phyloP scores from a whole-genome alignment of 35 echinoderm and acorn worm species.

The Patiria miniata region DNA sequence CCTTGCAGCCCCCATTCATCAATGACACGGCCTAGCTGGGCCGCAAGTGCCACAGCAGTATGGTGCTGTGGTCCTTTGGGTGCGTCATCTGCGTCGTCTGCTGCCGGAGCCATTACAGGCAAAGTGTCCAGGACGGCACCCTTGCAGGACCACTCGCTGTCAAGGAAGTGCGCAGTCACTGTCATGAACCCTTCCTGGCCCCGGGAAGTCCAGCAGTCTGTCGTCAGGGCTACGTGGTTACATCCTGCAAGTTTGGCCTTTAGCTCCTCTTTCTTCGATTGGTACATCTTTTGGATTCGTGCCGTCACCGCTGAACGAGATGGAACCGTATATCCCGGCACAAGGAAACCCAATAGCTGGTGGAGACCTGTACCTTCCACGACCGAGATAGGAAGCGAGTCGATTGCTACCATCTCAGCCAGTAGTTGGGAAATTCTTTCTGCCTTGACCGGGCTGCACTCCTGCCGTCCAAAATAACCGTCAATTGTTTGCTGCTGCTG shows the following conservation, averaged over 20 bases:
- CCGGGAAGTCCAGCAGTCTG: conserved; percentile 42
- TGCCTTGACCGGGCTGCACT: neutral
- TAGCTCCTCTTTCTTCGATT: neutral
- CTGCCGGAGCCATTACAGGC: neutral
- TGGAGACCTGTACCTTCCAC: neutral
- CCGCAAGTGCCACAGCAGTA: conserved; percentile 17
- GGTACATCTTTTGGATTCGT: neutral
- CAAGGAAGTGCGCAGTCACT: conserved; percentile 25
- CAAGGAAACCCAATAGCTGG: neutral
- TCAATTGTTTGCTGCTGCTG: neutral
- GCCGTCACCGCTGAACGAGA: neutral
- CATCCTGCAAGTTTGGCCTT: neutral
- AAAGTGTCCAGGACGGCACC: conserved; percentile 28
- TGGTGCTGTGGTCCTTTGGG: neutral
- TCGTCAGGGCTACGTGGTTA: neutral
- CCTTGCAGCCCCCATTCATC: neutral
- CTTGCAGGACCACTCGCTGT: neutral
- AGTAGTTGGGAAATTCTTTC: neutral
- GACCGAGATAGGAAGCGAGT: neutral
- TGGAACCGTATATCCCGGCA: neutral
- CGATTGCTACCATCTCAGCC: neutral
- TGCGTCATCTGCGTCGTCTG: neutral
- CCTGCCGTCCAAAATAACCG: neutral
- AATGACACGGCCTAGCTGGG: neutral
- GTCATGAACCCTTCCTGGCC: conserved; percentile 37